These are phyloP conservation scores for Epistrophe eligans DNA, from an alignment of 2,888 invertebrate genomes.

Conservation along the genomic window DNA sequence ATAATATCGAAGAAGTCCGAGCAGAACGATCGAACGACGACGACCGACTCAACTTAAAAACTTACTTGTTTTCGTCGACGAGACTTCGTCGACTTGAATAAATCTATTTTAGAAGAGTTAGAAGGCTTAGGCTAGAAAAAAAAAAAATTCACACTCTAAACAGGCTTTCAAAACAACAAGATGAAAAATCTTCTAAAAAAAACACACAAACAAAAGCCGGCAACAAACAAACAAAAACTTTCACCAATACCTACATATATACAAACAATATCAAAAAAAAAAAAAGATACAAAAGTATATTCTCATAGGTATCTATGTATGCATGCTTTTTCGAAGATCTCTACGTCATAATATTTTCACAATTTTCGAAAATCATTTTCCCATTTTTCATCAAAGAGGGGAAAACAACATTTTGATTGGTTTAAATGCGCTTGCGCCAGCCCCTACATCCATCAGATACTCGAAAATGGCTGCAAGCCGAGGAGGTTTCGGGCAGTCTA, in stretches of 20 bases:
- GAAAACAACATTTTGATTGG: conserved; percentile 83
- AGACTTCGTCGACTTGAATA: conserved; percentile 54
- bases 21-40: neutral
- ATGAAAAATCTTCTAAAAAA: neutral
- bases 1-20: conserved; percentile 4
- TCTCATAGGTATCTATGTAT: neutral
- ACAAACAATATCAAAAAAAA: too few species aligned
- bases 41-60: neutral
- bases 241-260: conserved; percentile 21
- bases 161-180: conserved; percentile 22
- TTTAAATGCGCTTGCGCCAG: conserved; percentile 83
- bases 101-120: conserved; percentile 40
- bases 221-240: conserved; percentile 41
- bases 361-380: conserved; percentile 66
- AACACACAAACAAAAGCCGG: conserved; percentile 41
- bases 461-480: conserved; percentile 83
- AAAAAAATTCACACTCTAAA: neutral
- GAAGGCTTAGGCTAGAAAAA: neutral
- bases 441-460: conserved; percentile 77
- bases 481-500: conserved; percentile 81
- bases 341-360: conserved; percentile 54
- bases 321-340: conserved; percentile 63
- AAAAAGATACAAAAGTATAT: conserved; percentile 29
- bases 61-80: conserved; percentile 2
- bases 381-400: conserved; percentile 55